Percentiles rank a stretch among this genome's conserved stretches.
Conservation (phyloP, 2,888 invertebrate genomes). For the Diarsia brunnea region DNA sequence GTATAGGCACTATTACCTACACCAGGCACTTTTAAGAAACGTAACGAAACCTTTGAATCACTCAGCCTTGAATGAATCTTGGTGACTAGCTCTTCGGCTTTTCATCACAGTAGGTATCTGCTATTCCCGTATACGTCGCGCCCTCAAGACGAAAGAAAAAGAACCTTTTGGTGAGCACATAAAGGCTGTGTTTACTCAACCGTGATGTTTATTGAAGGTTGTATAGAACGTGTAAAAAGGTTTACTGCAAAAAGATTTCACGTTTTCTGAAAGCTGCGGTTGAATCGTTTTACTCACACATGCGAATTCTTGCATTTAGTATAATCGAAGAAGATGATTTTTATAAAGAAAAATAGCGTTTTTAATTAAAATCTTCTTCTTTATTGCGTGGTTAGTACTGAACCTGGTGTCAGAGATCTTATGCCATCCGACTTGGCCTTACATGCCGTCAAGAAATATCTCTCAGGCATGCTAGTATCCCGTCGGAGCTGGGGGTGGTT, state of each 20-base stretch:
- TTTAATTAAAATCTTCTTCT: too few relatives aligned
- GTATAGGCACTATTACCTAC: too few relatives aligned
- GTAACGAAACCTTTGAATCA: not conserved
- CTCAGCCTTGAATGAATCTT: not conserved
- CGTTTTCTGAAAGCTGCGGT: not conserved
- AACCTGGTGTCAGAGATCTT: too few relatives aligned
- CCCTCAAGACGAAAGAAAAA: not conserved
- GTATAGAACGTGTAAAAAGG: not conserved
- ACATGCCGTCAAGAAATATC: too few relatives aligned
- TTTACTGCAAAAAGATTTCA: not conserved
- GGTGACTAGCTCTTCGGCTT: not conserved
- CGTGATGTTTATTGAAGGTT: not conserved
- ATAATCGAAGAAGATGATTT: not conserved
- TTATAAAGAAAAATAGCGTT: too few relatives aligned
- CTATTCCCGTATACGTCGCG: not conserved
- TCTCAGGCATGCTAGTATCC: too few relatives aligned
- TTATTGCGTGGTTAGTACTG: too few relatives aligned
- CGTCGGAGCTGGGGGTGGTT: too few relatives aligned
- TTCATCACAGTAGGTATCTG: slow-evolving; percentile 18
- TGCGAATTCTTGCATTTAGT: not conserved
- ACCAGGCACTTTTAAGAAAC: too few relatives aligned
- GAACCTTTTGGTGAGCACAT: slow-evolving; percentile 16
- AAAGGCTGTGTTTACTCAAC: slow-evolving; percentile 12
- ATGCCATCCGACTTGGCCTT: too few relatives aligned
- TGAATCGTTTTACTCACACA: not conserved